A percentile compares a stretch with the other conserved stretches of the same genome.
These are phyloP conservation scores for Diachasma alloeum DNA, from an alignment of 1,140 invertebrate species.

Conservation along the genomic window DNA sequence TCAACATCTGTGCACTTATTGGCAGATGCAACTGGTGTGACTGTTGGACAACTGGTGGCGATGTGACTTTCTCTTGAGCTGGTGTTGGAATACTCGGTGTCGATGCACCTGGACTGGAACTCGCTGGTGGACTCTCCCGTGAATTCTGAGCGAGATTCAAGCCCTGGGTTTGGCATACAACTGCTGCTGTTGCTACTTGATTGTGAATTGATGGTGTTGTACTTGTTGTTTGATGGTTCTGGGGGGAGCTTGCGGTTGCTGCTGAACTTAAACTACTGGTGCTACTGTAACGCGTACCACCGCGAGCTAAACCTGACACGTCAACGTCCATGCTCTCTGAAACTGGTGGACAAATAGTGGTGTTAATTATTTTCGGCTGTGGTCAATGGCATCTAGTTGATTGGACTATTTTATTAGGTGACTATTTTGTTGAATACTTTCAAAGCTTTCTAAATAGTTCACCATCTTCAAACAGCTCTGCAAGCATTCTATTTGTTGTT, in stretches of 20 bases:
- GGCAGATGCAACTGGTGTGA: constrained; percentile 59
- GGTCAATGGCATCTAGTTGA: too few relatives aligned
- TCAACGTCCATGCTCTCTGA: constrained; percentile 58
- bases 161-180: constrained; percentile 61
- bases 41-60: constrained; percentile 47
- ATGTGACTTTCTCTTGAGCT: constrained; percentile 54
- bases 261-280: constrained; percentile 61
- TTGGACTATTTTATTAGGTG: too few relatives aligned
- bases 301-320: constrained; percentile 50
- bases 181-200: constrained; percentile 56
- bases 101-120: constrained; percentile 53
- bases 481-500: constrained; percentile 33
- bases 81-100: constrained; percentile 58
- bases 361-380: too few relatives aligned
- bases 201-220: constrained; percentile 52
- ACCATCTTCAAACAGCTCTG: constrained; percentile 31
- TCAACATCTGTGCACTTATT: constrained; percentile 61
- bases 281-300: constrained; percentile 62
- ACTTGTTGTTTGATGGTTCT: constrained; percentile 49
- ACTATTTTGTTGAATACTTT: constrained; percentile 32
- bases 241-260: constrained; percentile 55
- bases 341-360: constrained; percentile 25
- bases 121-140: constrained; percentile 58
- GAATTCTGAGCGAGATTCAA: constrained; percentile 58
- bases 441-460: constrained; percentile 32